Percentiles rank a stretch among this genome's conserved stretches.
phyloP scores from a whole-genome alignment of 2,888 invertebrate species.

The Scaptomyza flava region DNA sequence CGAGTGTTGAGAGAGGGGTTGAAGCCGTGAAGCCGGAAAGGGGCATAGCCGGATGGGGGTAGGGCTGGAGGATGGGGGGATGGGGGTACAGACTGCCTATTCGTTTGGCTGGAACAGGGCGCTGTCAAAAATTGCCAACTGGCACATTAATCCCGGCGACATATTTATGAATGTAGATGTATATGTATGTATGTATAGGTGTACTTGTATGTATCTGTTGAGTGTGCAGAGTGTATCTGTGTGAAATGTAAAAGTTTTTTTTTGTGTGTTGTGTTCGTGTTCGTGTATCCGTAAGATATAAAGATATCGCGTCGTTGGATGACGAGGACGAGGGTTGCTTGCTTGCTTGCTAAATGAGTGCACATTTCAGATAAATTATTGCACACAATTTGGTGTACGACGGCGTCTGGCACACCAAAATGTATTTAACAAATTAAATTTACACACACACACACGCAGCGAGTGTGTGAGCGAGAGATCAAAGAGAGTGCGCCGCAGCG shows the following conservation, averaged over 20 bases:
- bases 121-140: constrained; percentile 81
- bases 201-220: neutral
- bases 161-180: constrained; percentile 71
- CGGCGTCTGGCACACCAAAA: constrained; percentile 65
- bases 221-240: constrained; percentile 37
- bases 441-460: constrained; percentile 51
- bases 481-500: constrained; percentile 68
- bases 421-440: constrained; percentile 80
- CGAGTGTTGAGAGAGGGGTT: too few species aligned
- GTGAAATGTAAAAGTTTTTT: constrained; percentile 55
- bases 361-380: constrained; percentile 82
- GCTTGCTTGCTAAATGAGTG: constrained; percentile 71
- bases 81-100: constrained; percentile 25
- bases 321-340: constrained; percentile 60
- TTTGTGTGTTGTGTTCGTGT: constrained; percentile 29
- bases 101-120: constrained; percentile 60
- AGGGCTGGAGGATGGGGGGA: neutral
- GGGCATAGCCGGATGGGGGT: too few species aligned
- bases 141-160: constrained; percentile 81
- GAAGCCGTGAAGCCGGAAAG: too few species aligned
- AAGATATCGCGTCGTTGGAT: constrained; percentile 65
- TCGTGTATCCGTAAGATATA: constrained; percentile 79
- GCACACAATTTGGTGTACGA: constrained; percentile 76
- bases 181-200: neutral
- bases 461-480: constrained; percentile 36